Evolutionary conservation across 2,113 vertebrate genomes (phyloP), one percentile per base, ranked within the genome.

Genomic region (Oncorhynchus masou): DNA sequence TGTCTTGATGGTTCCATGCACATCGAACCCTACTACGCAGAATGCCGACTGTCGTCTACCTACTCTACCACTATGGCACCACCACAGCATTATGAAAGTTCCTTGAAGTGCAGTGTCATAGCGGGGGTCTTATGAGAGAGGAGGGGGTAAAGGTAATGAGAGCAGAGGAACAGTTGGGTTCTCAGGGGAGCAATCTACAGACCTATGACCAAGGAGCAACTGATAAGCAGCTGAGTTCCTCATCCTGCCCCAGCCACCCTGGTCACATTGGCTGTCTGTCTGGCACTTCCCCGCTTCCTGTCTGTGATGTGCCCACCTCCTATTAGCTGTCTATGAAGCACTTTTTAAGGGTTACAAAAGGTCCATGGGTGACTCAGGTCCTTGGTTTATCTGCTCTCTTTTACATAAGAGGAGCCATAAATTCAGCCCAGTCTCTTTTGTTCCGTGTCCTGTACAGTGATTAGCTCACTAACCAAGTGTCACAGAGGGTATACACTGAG

Each of bases 191-290:
- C 48, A 71, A 81, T 79, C 82, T 80, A 49, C 34, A 80, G 78
- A 73, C 24, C 48, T 77, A 78, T 80, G 80, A 79, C 77, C 81
- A 88, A 89, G 85, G 70, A 86, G 82, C 82, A 71, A 74, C 88
- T 88, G 90, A 92, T 92, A 92, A 92, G 88, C 91, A 92, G 90
- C 87, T 90, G 81, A 82, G 80, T 83, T 86, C 79, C 87, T 86
- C 83, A 91, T 92, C 91, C 90, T 92, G 89, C 87, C 73, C 57
- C 54, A 68, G 74, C 66, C 77, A 68, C 54, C 72, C 83, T 68
- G 81, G 86, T 88, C 87, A 85, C 85, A 81, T 87, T 79, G 86
- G 85, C 79, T 83, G 83, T 91, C 83, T 70, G 85, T 84, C 77
- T 90, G 84, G 91, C 88, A 84, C 83, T 85, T 88, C 89, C 82